Base-by-base conservation (phyloP, 2,888 invertebrate genomes). In the Troglohyphantes excavatus region DNA sequence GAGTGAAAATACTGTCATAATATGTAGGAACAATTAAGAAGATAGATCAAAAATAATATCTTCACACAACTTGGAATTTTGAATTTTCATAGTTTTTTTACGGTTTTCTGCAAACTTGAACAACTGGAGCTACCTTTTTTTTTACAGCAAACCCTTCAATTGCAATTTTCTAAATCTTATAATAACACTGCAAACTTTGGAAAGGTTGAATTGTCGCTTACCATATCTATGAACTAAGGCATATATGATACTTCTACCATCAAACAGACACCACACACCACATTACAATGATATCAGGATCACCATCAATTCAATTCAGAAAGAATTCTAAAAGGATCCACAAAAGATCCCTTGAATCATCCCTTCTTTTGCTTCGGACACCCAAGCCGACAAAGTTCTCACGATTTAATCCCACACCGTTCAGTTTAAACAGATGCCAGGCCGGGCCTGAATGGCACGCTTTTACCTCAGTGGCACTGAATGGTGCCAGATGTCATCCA, bases 341-440 rank as follows among this genome's bases (percentile, higher is more conserved):
- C 46, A 46, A 81, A 9, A 68, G 68, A 6, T 2, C 46, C 53
- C 26, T 46, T 21, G 21, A 27, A 67, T 21, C 46, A 67, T 19
- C 67, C 33, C 61, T 72, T 82, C 82, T 70, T 72, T 70, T 61
- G 70, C 39, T n/a, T 19, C 81, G 65, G 29, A 87, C 87, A 79
- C 88, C 88, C 73, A 63, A 88, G 67, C 82, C 81, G 88, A 73
- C 88, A 88, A 88, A 88, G 88, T 88, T 88, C 88, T 88, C 88
- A 88, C 88, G 88, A 21, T 9, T 61, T 81, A 75, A 81, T 82
- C 81, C 87, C 59, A 39, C 73, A 59, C 21, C 7, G 23, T 11
- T 79, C 81, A 73, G 27, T 81, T 75, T 73, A 88, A 82, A 67
- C 88, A 88, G 87, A 88, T 88, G 88, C 72, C 81, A 65, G 17